Evolutionary conservation across 2,797 vertebrate genomes (phyloP), one percentile per base, ranked within the genome.

Genomic region (Typhlichthys eigenmanni): DNA sequence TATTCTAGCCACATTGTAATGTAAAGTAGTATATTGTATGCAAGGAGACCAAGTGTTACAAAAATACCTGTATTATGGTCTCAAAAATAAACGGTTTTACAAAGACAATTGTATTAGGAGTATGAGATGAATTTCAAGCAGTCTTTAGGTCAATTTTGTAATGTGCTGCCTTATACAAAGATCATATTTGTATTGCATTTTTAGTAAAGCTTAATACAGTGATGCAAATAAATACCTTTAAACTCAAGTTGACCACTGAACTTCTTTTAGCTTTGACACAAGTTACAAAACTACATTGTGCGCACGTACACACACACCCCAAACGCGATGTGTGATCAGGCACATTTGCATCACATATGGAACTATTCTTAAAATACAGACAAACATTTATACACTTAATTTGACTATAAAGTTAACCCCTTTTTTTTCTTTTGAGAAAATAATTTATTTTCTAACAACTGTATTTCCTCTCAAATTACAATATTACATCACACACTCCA

Each of bases 391-490:
- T 4, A 46, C 46, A 47, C 3, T 9, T 10, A 4, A 1, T 8
- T 46, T 56, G 12, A 24, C 2, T 38, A 2, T 66, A 54, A 58
- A 11, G 0, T 13, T 50, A 55, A 17, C 6, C 1, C 0, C 0
- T n/a, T 4, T 12, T 61, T 69, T 59, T 88, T 89, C 82, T 78
- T 89, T 91, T 89, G 88, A 92, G 88, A 94, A 93, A 93, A 92
- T 93, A 91, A 88, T 94, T 93, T 93, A 92, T 93, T 93, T 90
- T 79, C 55, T 62, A 91, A 89, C 89, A 89, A 85, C 78, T 88
- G 87, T 82, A 88, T 82, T 76, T 87, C 82, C 86, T 75, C 74
- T 85, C 81, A 80, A 82, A 87, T 84, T 81, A 78, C 76, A 82
- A 85, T 80, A 83, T 81, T 89, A 86, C 87, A 80, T 34, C 32